phyloP scores from a whole-genome alignment of 2,113 vertebrate species.

The Alethe diademata region DNA sequence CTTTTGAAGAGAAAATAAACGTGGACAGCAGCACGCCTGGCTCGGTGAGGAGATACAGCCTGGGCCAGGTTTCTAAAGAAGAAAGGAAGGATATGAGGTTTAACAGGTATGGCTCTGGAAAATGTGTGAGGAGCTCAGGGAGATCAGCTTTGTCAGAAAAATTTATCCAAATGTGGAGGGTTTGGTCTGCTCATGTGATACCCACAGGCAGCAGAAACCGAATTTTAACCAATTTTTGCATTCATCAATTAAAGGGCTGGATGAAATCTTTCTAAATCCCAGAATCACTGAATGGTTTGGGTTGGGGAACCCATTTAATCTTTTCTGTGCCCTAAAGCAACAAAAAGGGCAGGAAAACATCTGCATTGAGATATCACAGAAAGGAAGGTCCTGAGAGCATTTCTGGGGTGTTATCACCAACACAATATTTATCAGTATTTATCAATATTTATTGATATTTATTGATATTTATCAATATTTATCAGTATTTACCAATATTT shows the following conservation, averaged over 20 bases:
- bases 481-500: no score
- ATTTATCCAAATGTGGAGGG: background rate
- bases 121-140: background rate
- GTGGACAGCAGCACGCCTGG: constrained; percentile 62
- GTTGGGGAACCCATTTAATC: background rate
- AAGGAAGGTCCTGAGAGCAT: background rate
- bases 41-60: constrained; percentile 80
- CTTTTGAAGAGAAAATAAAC: constrained; percentile 81
- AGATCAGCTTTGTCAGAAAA: background rate
- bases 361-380: background rate
- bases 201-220: background rate
- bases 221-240: background rate
- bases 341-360: background rate
- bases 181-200: background rate
- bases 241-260: background rate
- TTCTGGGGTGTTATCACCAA: background rate
- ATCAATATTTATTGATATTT: no score
- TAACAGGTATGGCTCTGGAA: constrained; percentile 79
- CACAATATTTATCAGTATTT: background rate
- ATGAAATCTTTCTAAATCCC: background rate
- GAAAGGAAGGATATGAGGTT: constrained; percentile 84
- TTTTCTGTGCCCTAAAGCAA: background rate
- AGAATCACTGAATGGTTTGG: background rate
- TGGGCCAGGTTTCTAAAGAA: constrained; percentile 80
- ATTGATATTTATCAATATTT: no score